Percentiles rank a stretch among this genome's conserved stretches.
These are phyloP conservation scores for Hyperoplus immaculatus DNA, from an alignment of 2,797 vertebrate species.

Conservation along the genomic window DNA sequence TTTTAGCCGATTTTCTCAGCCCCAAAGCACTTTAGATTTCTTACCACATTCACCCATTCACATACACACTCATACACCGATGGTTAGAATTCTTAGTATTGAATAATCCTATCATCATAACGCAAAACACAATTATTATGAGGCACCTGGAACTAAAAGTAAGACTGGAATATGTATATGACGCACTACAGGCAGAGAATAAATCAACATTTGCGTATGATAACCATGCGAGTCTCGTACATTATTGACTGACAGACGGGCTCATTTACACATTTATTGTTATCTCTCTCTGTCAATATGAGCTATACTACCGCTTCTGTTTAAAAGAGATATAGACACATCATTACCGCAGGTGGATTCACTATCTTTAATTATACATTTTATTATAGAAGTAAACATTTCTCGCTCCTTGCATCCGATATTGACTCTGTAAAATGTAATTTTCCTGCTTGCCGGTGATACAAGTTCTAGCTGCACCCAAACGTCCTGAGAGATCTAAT, in stretches of 20 bases:
- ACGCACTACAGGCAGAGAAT: not conserved
- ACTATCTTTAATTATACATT: not conserved
- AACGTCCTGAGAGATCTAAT: not conserved
- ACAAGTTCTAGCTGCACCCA: not conserved
- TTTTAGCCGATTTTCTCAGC: too few relatives aligned
- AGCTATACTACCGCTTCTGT: too few relatives aligned
- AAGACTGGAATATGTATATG: too few relatives aligned
- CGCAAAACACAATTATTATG: too few relatives aligned
- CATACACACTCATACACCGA: too few relatives aligned
- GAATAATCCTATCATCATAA: too few relatives aligned
- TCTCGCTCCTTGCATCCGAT: not conserved
- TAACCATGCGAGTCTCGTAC: not conserved
- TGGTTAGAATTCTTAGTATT: too few relatives aligned
- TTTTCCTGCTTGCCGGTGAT: not conserved
- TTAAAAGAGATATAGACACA: not conserved
- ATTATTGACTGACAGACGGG: not conserved
- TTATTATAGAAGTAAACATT: not conserved
- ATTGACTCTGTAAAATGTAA: not conserved
- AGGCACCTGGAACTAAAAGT: too few relatives aligned
- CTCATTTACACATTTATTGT: constrained; percentile 3
- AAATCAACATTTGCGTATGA: not conserved
- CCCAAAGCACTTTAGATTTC: too few relatives aligned
- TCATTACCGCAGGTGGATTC: not conserved
- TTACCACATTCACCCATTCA: too few relatives aligned
- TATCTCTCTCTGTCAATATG: not conserved